phyloP scores from a whole-genome alignment of 1,140 invertebrate genomes.

The Papilio glaucus region DNA sequence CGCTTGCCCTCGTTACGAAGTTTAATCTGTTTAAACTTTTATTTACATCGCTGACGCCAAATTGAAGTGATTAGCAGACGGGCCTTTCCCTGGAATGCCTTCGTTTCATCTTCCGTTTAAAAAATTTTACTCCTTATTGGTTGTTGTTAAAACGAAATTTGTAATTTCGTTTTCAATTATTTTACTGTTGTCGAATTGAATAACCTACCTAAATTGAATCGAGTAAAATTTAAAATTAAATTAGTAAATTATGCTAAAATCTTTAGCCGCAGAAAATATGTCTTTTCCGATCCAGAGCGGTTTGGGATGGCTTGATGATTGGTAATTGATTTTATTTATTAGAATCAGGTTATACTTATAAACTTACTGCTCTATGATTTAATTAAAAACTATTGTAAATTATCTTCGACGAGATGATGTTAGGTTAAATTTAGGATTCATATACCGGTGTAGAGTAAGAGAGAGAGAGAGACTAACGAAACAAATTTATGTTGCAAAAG shows the following conservation, averaged over 20 bases:
- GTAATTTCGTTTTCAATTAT: constrained; percentile 26
- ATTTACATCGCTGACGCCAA: constrained; percentile 70
- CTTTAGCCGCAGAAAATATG: too few species aligned
- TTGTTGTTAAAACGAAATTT: constrained; percentile 21
- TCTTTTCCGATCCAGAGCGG: too few species aligned
- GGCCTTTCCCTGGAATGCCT: constrained; percentile 34
- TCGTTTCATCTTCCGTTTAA: constrained; percentile 32
- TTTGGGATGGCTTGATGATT: too few species aligned
- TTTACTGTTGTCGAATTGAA: background rate
- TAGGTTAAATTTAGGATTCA: too few species aligned
- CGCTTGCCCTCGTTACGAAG: constrained; percentile 64
- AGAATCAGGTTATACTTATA: too few species aligned
- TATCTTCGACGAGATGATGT: too few species aligned
- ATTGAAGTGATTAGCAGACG: constrained; percentile 67
- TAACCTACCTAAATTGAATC: constrained; percentile 8
- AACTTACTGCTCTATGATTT: too few species aligned
- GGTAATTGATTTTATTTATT: too few species aligned
- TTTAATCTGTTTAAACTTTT: constrained; percentile 81
- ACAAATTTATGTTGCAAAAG: too few species aligned
- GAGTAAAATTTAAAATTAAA: constrained; percentile 1
- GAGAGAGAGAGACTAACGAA: too few species aligned
- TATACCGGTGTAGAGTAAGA: too few species aligned
- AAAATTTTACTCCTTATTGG: constrained; percentile 32
- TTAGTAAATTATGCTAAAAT: constrained; percentile 19
- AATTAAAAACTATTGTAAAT: too few species aligned